A percentile compares a stretch with the other conserved stretches of the same genome.
phyloP scores from a whole-genome alignment of 2,888 invertebrate genomes.

The Drosophila ezoana region DNA sequence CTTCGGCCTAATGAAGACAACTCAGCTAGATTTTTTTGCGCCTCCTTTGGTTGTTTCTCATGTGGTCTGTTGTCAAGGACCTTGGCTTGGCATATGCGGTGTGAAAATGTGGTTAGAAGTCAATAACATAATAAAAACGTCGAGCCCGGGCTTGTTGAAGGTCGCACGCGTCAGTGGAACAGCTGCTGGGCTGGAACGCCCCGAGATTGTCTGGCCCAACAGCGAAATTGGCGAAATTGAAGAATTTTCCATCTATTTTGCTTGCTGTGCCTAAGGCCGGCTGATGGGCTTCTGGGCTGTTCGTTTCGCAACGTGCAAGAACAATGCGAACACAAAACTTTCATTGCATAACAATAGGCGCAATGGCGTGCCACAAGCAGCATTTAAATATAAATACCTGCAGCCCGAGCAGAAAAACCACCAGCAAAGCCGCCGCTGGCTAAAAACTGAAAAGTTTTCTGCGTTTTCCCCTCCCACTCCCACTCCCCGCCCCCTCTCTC shows the following conservation, averaged over 20 bases:
- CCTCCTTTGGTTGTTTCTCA: background rate
- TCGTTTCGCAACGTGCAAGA: slow-evolving; percentile 20
- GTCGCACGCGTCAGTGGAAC: slow-evolving; percentile 53
- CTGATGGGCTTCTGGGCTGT: background rate
- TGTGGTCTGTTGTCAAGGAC: slow-evolving; percentile 62
- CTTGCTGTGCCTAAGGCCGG: background rate
- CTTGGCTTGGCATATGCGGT: slow-evolving; percentile 54
- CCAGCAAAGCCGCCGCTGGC: slow-evolving; percentile 49
- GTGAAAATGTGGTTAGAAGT: slow-evolving; percentile 78
- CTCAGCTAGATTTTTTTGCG: background rate
- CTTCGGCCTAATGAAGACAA: background rate
- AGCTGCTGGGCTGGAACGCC: slow-evolving; percentile 30
- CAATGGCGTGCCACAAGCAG: slow-evolving; percentile 74
- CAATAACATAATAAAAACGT: slow-evolving; percentile 77
- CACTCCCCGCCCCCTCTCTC: background rate
- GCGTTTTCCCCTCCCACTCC: slow-evolving; percentile 61
- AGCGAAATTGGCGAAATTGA: slow-evolving; percentile 20
- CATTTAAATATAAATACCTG: slow-evolving; percentile 79
- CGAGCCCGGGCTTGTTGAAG: slow-evolving; percentile 52
- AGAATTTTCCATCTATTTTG: slow-evolving; percentile 5
- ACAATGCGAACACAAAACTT: slow-evolving; percentile 68
- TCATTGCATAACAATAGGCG: slow-evolving; percentile 80
- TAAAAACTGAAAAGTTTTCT: slow-evolving; percentile 66
- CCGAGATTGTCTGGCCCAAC: slow-evolving; percentile 11
- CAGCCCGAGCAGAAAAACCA: slow-evolving; percentile 63